Percentiles rank a stretch among this genome's conserved stretches.
phyloP scores from a whole-genome alignment of 2,113 vertebrate species.

The Ophiodon elongatus region DNA sequence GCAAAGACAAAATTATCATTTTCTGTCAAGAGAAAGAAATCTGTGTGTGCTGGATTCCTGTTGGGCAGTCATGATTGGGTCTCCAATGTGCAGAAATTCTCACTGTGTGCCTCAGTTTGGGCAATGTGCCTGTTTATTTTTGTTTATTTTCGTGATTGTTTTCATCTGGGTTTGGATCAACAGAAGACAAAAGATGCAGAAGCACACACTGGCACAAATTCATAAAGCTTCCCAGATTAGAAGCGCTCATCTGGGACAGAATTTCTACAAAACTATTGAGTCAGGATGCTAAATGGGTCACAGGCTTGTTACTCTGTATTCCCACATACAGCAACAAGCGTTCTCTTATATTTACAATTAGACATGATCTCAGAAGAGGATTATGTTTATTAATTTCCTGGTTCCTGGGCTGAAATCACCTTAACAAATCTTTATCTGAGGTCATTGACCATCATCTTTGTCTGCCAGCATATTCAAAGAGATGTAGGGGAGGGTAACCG shows the following conservation, averaged over 20 bases:
- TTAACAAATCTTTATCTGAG: constrained; percentile 21
- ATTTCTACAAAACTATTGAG: constrained; percentile 46
- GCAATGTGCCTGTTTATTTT: background rate
- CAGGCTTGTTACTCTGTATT: constrained; percentile 39
- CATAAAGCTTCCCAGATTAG: constrained; percentile 58
- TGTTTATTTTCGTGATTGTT: constrained; percentile 7
- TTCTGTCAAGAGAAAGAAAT: constrained; percentile 8
- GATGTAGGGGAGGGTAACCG: background rate
- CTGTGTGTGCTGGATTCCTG: constrained; percentile 4
- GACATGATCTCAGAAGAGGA: constrained; percentile 18
- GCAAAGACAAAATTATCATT: constrained; percentile 28
- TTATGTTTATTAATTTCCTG: constrained; percentile 38
- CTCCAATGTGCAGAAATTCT: constrained; percentile 17
- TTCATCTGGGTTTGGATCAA: constrained; percentile 37
- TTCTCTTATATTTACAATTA: constrained; percentile 36
- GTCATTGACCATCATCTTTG: background rate
- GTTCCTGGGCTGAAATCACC: constrained; percentile 13
- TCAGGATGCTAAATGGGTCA: constrained; percentile 64
- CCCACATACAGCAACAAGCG: constrained; percentile 13
- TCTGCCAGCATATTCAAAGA: constrained; percentile 2
- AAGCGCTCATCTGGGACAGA: constrained; percentile 48
- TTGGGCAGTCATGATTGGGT: background rate
- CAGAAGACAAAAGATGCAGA: constrained; percentile 49
- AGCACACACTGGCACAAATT: constrained; percentile 45
- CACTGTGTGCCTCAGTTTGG: constrained; percentile 7